A percentile compares a stretch with the other conserved stretches of the same genome.
These are phyloP conservation scores for Plebejus argus DNA, from an alignment of 2,888 invertebrate genomes.

Conservation along the genomic window DNA sequence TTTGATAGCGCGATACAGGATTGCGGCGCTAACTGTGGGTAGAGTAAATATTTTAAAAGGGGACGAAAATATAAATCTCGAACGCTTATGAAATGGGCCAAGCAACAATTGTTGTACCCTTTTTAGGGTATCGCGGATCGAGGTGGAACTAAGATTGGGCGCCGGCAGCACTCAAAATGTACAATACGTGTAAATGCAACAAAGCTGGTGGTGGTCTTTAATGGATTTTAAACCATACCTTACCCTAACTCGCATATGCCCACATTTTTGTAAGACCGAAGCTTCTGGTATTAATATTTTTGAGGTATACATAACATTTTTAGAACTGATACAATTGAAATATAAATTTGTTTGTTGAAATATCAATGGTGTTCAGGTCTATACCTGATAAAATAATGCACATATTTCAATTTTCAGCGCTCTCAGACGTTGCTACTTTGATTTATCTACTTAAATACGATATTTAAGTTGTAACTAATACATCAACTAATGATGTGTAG, in stretches of 20 bases:
- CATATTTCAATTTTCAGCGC: too few relatives aligned
- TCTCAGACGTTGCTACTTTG: too few relatives aligned
- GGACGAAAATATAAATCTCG: background rate
- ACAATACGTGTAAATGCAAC: slow-evolving; percentile 36
- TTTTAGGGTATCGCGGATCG: slow-evolving; percentile 65
- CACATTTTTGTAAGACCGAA: background rate
- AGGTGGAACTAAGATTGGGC: slow-evolving; percentile 56
- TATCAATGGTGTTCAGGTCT: background rate
- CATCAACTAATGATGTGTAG: too few relatives aligned
- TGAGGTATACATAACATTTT: background rate
- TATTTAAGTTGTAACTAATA: too few relatives aligned
- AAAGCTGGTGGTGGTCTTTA: slow-evolving; percentile 30
- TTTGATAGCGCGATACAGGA: too few relatives aligned
- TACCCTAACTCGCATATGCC: slow-evolving; percentile 20
- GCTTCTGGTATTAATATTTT: background rate
- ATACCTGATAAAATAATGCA: too few relatives aligned
- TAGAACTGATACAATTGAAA: too few relatives aligned
- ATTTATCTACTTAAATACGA: too few relatives aligned
- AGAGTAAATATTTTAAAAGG: background rate
- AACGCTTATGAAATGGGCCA: slow-evolving; percentile 40
- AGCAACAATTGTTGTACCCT: slow-evolving; percentile 54
- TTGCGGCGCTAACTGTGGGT: too few relatives aligned
- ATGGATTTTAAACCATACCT: slow-evolving; percentile 27
- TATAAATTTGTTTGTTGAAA: too few relatives aligned
- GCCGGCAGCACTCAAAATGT: slow-evolving; percentile 43